A percentile compares a stretch with the other conserved stretches of the same genome.
Conservation (phyloP, 2,113 vertebrate species). For the Burhinus oedicnemus region DNA sequence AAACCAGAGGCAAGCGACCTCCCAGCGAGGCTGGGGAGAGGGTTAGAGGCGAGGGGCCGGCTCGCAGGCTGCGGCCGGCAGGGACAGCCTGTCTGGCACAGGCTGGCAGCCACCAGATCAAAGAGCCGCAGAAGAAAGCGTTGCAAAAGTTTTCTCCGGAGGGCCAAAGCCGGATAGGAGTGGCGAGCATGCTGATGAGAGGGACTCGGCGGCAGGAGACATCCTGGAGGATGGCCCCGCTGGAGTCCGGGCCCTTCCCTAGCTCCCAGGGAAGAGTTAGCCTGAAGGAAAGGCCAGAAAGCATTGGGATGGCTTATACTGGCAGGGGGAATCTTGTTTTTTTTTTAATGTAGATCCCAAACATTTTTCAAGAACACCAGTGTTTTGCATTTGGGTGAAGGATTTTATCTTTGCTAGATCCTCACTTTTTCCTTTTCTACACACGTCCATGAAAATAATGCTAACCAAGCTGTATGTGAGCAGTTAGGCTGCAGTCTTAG, state of each 20-base stretch:
- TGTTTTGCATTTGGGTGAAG: not conserved
- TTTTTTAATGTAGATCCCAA: not conserved
- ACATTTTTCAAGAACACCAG: not conserved
- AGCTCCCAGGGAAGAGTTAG: not conserved
- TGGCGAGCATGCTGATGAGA: not conserved
- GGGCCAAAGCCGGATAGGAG: not conserved
- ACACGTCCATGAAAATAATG: not conserved
- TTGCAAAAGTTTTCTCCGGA: not conserved
- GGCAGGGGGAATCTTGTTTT: too few relatives aligned
- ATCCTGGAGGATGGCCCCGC: not conserved
- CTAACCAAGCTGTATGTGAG: not conserved
- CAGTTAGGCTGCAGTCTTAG: not conserved
- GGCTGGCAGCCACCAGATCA: not conserved
- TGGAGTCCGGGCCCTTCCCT: not conserved
- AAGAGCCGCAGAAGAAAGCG: not conserved
- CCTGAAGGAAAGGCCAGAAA: not conserved
- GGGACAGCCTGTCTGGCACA: not conserved
- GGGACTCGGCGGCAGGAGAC: not conserved
- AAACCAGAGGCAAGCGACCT: not conserved
- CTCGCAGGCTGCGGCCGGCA: not conserved
- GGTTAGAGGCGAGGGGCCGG: not conserved
- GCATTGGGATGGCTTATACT: too few relatives aligned
- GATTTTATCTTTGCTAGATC: not conserved
- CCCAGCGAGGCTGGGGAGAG: not conserved
- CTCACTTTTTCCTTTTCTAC: not conserved